phyloP scores from a whole-genome alignment of 2,888 invertebrate genomes.

The Nycteola revayana region DNA sequence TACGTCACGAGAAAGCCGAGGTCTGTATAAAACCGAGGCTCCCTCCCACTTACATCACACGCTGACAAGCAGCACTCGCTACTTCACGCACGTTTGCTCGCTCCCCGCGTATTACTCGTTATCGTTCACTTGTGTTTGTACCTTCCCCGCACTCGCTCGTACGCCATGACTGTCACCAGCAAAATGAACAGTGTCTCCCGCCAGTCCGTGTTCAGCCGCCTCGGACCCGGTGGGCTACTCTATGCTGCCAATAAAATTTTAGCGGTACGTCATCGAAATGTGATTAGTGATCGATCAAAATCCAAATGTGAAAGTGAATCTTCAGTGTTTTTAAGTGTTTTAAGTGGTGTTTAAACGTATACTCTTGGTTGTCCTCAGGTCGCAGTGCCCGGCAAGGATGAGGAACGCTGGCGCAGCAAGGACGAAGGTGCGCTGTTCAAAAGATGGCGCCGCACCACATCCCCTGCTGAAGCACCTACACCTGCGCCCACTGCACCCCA shows the following conservation, averaged over 20 bases:
- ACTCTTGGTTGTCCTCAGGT: constrained; percentile 74
- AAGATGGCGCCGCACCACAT: constrained; percentile 66
- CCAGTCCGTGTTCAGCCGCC: constrained; percentile 70
- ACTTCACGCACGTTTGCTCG: constrained; percentile 54
- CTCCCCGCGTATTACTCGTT: constrained; percentile 48
- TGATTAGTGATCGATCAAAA: constrained; percentile 37
- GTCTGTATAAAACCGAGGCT: constrained; percentile 68
- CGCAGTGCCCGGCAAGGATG: constrained; percentile 75
- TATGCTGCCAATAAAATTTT: constrained; percentile 77
- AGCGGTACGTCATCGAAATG: constrained; percentile 72
- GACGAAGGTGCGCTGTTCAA: constrained; percentile 73
- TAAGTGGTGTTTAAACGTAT: constrained; percentile 62
- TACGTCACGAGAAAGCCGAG: constrained; percentile 74
- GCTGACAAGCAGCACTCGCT: constrained; percentile 61
- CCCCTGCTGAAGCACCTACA: constrained; percentile 50
- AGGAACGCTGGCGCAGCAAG: constrained; percentile 72
- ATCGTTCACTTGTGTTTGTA: constrained; percentile 61
- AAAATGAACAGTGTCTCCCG: constrained; percentile 80
- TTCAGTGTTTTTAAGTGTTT: constrained; percentile 43
- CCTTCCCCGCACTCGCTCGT: constrained; percentile 52
- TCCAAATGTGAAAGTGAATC: constrained; percentile 40
- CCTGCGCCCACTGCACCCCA: constrained; percentile 44
- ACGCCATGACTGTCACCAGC: constrained; percentile 75
- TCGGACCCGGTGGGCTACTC: constrained; percentile 74
- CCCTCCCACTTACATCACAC: constrained; percentile 72